These are phyloP conservation scores for Dendrolimus kikuchii DNA, from an alignment of 1,140 invertebrate genomes.

Conservation along the genomic window DNA sequence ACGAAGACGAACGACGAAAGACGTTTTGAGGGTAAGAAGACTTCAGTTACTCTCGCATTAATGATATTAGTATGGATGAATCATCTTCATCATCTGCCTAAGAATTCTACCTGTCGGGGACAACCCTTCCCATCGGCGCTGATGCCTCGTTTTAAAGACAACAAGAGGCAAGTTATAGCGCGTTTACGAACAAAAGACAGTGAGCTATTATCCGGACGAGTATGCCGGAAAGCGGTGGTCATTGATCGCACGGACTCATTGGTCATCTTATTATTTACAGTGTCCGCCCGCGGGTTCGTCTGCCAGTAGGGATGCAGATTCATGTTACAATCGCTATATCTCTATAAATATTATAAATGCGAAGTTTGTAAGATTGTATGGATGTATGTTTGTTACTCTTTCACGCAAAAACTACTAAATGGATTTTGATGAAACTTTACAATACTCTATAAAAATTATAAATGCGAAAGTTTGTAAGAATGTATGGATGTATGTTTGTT, in stretches of 20 bases:
- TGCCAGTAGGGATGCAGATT: neutral
- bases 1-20: no score
- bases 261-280: conserved; percentile 1
- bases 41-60: neutral
- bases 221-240: conserved; percentile 3
- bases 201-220: neutral
- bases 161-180: conserved; percentile 1
- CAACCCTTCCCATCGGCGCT: neutral
- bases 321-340: neutral
- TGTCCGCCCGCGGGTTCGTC: neutral
- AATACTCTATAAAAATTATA: no score
- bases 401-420: no score
- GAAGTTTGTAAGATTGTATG: no score
- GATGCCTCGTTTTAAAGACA: neutral
- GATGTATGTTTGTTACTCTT: no score
- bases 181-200: conserved; percentile 2
- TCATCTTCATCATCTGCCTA: no score
- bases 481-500: no score
- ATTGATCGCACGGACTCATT: conserved; percentile 1
- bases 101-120: neutral
- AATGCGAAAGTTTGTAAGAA: no score
- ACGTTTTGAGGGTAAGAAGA: no score
- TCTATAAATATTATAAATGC: no score
- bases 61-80: neutral
- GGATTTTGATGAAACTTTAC: no score